Percentiles rank a stretch among this genome's conserved stretches.
Evolutionary conservation across 2,888 invertebrate genomes (phyloP).

Genomic region (Calliphora vomitoria): DNA sequence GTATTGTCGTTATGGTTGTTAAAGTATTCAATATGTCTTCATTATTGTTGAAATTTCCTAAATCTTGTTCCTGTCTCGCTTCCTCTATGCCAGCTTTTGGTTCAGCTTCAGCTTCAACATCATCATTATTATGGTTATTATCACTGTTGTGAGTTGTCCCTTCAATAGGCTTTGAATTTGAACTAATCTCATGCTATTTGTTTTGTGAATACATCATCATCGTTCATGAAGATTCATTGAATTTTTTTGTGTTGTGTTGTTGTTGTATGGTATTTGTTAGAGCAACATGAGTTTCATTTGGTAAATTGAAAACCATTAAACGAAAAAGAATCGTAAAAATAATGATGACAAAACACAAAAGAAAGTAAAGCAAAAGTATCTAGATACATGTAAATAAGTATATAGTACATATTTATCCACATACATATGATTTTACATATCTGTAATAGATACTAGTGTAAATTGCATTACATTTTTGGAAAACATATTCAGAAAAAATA

Average conservation of each 20-base stretch:
- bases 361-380: slow-evolving; percentile 6
- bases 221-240: slow-evolving; percentile 44
- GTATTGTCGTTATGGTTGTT: slow-evolving; percentile 63
- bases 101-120: slow-evolving; percentile 31
- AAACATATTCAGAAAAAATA: not conserved
- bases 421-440: not conserved
- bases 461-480: slow-evolving; percentile 2
- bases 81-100: slow-evolving; percentile 13
- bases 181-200: slow-evolving; percentile 55
- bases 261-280: not conserved
- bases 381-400: slow-evolving; percentile 4
- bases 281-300: slow-evolving; percentile 47
- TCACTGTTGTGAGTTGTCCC: slow-evolving; percentile 33
- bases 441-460: not conserved
- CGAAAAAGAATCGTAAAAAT: slow-evolving; percentile 70
- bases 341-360: slow-evolving; percentile 36
- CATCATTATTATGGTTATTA: slow-evolving; percentile 36
- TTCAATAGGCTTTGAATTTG: slow-evolving; percentile 41
- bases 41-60: slow-evolving; percentile 60
- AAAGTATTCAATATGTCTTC: slow-evolving; percentile 71
- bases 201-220: slow-evolving; percentile 18
- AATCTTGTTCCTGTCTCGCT: slow-evolving; percentile 37
- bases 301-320: slow-evolving; percentile 69
- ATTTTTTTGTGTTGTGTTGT: slow-evolving; percentile 33
- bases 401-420: not conserved